phyloP scores from a whole-genome alignment of 2,797 vertebrate species.

The Alcedo quadribrachys region DNA sequence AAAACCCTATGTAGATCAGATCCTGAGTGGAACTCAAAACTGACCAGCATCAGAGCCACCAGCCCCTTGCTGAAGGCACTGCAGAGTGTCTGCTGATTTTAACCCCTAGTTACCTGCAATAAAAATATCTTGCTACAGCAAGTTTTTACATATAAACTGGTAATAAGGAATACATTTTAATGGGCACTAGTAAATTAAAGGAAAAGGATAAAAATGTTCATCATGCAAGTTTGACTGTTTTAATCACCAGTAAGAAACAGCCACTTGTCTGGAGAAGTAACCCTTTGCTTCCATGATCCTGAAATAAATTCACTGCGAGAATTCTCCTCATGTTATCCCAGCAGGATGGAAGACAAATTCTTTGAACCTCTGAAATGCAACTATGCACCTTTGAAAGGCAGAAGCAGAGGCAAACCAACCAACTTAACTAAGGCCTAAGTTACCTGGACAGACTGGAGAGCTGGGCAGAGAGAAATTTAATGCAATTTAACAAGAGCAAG shows the following conservation, averaged over 20 bases:
- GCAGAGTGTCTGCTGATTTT: not conserved
- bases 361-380: not conserved
- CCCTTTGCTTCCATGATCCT: not conserved
- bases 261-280: not conserved
- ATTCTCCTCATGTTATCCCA: not conserved
- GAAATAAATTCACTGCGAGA: not conserved
- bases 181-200: not conserved
- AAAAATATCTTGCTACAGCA: not conserved
- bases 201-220: not conserved
- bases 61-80: not conserved
- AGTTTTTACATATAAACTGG: not conserved
- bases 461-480: too few relatives aligned
- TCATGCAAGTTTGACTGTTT: not conserved
- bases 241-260: not conserved
- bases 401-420: not conserved
- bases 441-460: too few relatives aligned
- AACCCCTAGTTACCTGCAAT: not conserved
- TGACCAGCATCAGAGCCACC: not conserved
- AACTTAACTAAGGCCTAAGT: not conserved
- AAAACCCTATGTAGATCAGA: not conserved
- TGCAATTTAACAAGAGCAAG: too few relatives aligned
- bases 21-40: constrained; percentile 21
- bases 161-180: not conserved
- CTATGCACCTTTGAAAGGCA: not conserved
- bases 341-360: not conserved